Percentiles rank a stretch among this genome's conserved stretches.
Evolutionary conservation across 2,797 vertebrate species (phyloP).

Genomic region (Petrocephalus sullivani): DNA sequence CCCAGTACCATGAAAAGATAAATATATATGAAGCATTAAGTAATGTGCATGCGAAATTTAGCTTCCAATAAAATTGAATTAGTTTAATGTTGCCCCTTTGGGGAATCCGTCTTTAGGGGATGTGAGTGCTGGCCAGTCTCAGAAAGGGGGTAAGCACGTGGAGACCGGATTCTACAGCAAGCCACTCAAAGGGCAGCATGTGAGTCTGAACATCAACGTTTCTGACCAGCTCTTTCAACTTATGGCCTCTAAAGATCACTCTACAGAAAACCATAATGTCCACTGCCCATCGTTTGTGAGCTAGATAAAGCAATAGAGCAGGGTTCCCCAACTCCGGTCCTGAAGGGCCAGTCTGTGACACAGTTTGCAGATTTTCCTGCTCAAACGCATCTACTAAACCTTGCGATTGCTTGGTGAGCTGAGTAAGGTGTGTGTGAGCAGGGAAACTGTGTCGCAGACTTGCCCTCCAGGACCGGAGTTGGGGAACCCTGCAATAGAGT

Average conservation of each 20-base stretch:
- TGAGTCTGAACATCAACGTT: slow-evolving; percentile 38
- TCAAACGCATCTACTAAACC: too few species aligned
- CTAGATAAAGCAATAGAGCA: not conserved
- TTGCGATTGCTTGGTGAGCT: too few species aligned
- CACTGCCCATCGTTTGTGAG: not conserved
- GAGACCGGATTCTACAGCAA: slow-evolving; percentile 58
- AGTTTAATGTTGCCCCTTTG: slow-evolving; percentile 8
- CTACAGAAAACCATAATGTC: not conserved
- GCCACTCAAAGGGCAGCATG: slow-evolving; percentile 55
- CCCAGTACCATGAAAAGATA: not conserved
- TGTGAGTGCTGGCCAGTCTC: slow-evolving; percentile 37
- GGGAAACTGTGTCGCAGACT: too few species aligned
- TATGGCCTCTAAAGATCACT: not conserved
- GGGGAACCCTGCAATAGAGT: not conserved
- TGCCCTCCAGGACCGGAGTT: too few species aligned
- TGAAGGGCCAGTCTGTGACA: too few species aligned
- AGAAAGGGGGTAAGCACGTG: slow-evolving; percentile 33
- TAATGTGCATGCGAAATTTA: not conserved
- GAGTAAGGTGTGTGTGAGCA: too few species aligned
- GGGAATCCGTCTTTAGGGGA: slow-evolving; percentile 41
- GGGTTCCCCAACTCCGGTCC: too few species aligned
- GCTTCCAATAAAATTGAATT: not conserved
- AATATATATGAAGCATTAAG: not conserved
- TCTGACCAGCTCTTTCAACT: not conserved
- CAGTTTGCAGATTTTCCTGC: too few species aligned